phyloP scores from a whole-genome alignment of 2,888 invertebrate genomes.

The Euproctis similis region DNA sequence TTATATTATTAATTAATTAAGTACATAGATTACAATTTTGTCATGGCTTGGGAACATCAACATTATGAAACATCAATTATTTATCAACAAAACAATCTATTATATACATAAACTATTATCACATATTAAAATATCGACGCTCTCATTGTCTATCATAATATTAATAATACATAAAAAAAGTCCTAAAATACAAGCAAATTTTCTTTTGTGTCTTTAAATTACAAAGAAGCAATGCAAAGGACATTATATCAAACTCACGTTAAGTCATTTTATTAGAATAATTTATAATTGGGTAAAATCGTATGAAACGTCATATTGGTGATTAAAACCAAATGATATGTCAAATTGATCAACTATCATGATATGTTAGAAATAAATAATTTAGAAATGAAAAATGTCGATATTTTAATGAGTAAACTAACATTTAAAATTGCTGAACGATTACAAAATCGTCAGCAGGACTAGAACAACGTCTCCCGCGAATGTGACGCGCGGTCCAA shows the following conservation, averaged over 20 bases:
- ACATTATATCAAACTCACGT: not conserved
- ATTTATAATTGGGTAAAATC: not conserved
- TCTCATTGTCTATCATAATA: slow-evolving; percentile 13
- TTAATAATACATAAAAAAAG: slow-evolving; percentile 15
- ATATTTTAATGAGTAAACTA: slow-evolving; percentile 58
- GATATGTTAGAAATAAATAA: slow-evolving; percentile 47
- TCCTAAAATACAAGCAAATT: slow-evolving; percentile 10
- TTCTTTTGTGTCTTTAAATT: slow-evolving; percentile 1
- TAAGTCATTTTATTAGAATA: slow-evolving; percentile 1
- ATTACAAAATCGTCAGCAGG: slow-evolving; percentile 26
- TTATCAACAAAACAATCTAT: slow-evolving; percentile 66
- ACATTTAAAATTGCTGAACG: slow-evolving; percentile 42
- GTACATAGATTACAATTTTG: slow-evolving; percentile 36
- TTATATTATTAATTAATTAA: slow-evolving; percentile 17
- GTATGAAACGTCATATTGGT: slow-evolving; percentile 18
- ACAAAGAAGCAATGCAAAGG: slow-evolving; percentile 13
- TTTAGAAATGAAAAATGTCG: slow-evolving; percentile 34
- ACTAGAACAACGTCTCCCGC: slow-evolving; percentile 87
- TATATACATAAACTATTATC: slow-evolving; percentile 42
- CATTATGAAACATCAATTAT: slow-evolving; percentile 68
- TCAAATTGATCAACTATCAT: slow-evolving; percentile 34
- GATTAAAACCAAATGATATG: slow-evolving; percentile 55
- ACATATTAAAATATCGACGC: slow-evolving; percentile 61
- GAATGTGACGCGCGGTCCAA: slow-evolving; percentile 78
- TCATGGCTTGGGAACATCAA: slow-evolving; percentile 58